phyloP scores from a whole-genome alignment of 2,888 invertebrate genomes.

The Phoenoteleia sp. region DNA sequence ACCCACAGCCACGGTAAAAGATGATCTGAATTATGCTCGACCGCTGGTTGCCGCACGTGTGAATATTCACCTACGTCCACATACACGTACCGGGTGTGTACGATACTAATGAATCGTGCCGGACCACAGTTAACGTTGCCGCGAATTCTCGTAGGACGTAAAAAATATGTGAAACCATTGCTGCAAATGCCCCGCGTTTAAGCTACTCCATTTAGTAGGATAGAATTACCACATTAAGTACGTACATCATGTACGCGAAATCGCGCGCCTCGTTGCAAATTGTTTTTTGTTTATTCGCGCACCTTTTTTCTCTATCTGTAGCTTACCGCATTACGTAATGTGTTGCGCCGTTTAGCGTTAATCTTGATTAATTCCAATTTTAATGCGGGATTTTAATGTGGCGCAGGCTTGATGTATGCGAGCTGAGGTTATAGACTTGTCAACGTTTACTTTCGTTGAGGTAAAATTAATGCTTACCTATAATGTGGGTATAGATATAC shows the following conservation, averaged over 20 bases:
- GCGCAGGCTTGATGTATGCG: background rate
- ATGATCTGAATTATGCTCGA: slow-evolving; percentile 81
- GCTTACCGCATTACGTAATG: slow-evolving; percentile 51
- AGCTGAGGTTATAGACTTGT: slow-evolving; percentile 13
- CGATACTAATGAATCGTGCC: slow-evolving; percentile 73
- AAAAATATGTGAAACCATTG: slow-evolving; percentile 71
- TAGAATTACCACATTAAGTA: slow-evolving; percentile 69
- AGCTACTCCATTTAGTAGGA: slow-evolving; percentile 70
- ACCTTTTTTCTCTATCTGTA: slow-evolving; percentile 2
- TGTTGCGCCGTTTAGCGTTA: slow-evolving; percentile 37
- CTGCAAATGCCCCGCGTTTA: slow-evolving; percentile 69
- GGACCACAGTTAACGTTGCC: slow-evolving; percentile 69
- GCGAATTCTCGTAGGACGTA: slow-evolving; percentile 67
- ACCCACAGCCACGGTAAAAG: slow-evolving; percentile 68
- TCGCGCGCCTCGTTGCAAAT: slow-evolving; percentile 52
- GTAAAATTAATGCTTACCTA: background rate
- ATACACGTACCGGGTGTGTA: slow-evolving; percentile 65
- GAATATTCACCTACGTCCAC: slow-evolving; percentile 78
- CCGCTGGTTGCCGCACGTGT: slow-evolving; percentile 80
- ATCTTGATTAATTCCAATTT: slow-evolving; percentile 60
- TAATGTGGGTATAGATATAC: background rate
- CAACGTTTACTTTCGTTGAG: background rate
- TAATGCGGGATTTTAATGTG: slow-evolving; percentile 28
- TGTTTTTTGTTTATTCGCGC: slow-evolving; percentile 54
- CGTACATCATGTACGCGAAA: slow-evolving; percentile 60